phyloP scores from a whole-genome alignment of 1,140 invertebrate genomes.

The Pogonomyrmex barbatus region DNA sequence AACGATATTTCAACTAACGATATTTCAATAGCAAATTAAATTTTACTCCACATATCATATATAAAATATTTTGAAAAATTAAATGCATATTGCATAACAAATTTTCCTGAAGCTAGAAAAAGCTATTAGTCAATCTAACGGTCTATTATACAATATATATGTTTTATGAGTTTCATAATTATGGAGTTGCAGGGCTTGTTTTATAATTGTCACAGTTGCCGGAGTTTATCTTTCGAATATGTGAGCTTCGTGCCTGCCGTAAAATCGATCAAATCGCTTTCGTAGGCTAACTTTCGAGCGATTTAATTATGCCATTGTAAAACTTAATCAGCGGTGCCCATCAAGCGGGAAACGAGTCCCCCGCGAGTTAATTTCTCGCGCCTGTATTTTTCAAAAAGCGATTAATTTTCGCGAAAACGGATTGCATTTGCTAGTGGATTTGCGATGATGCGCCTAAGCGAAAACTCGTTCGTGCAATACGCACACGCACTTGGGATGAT shows the following conservation, averaged over 20 bases:
- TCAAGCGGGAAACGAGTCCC: neutral
- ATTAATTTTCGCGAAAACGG: slow-evolving; percentile 37
- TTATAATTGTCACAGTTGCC: neutral
- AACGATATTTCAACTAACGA: neutral
- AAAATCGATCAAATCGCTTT: slow-evolving; percentile 34
- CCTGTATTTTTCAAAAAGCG: slow-evolving; percentile 45
- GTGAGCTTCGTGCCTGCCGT: neutral
- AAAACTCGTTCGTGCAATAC: slow-evolving; percentile 26
- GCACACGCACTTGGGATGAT: slow-evolving; percentile 49
- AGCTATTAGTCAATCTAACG: neutral
- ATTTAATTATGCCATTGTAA: slow-evolving; percentile 29
- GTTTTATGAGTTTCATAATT: neutral
- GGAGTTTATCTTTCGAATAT: neutral
- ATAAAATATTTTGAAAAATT: neutral
- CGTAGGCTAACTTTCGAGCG: neutral
- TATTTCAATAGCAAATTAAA: neutral
- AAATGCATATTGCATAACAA: neutral
- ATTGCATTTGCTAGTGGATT: slow-evolving; percentile 42
- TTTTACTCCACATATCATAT: neutral
- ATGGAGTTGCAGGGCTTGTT: neutral
- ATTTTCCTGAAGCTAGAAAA: neutral
- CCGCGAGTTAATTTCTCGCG: neutral
- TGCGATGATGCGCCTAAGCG: slow-evolving; percentile 43
- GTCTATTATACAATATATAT: neutral
- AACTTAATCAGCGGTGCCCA: neutral